Percentiles rank a stretch among this genome's conserved stretches.
phyloP scores from a whole-genome alignment of 2,113 vertebrate genomes.

The Prolemur simus region DNA sequence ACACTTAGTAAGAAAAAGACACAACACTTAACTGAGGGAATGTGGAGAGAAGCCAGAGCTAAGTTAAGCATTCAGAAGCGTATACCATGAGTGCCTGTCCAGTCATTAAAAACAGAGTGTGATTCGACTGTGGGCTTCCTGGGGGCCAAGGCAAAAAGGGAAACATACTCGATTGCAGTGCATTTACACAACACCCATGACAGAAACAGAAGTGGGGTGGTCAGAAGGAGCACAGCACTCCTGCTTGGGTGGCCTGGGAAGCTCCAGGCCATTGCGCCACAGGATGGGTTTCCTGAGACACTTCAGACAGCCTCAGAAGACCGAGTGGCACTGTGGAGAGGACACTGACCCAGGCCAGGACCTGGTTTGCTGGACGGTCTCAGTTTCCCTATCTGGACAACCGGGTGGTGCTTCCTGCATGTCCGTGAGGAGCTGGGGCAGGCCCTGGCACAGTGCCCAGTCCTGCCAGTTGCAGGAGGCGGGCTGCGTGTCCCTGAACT shows the following conservation, averaged over 20 bases:
- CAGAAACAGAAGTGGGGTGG: neutral
- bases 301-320: neutral
- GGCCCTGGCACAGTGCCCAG: neutral
- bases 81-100: rapidly evolving
- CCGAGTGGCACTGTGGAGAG: rapidly evolving
- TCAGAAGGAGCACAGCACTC: neutral
- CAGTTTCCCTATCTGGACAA: neutral
- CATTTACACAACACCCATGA: rapidly evolving
- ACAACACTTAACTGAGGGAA: rapidly evolving
- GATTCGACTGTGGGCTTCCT: slow-evolving; percentile 20
- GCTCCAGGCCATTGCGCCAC: rapidly evolving
- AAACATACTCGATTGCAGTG: rapidly evolving
- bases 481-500: rapidly evolving
- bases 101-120: too few relatives aligned
- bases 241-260: rapidly evolving
- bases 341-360: rapidly evolving
- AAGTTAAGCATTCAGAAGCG: neutral
- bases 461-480: neutral
- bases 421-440: neutral
- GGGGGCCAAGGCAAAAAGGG: slow-evolving; percentile 8
- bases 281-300: neutral
- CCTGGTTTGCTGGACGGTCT: neutral
- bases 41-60: neutral
- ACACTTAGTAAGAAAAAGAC: neutral
- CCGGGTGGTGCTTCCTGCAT: neutral